Conservation (phyloP, 2,888 invertebrate genomes). For the Noctua fimbriata region DNA sequence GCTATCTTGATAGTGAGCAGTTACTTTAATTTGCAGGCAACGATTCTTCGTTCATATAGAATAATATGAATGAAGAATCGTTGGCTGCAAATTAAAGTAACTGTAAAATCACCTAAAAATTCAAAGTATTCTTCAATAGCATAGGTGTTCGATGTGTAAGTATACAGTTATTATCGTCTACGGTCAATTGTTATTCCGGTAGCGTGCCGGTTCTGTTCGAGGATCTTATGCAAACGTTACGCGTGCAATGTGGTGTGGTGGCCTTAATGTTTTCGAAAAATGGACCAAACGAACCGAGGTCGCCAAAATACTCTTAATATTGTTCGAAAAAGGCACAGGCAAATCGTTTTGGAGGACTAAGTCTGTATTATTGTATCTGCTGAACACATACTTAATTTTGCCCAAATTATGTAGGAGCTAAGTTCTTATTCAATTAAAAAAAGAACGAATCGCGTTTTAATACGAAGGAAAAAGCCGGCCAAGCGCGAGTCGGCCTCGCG, state of each 20-base stretch:
- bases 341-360: slow-evolving; percentile 40
- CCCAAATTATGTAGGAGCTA: neutral
- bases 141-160: neutral
- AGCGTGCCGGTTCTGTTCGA: slow-evolving; percentile 69
- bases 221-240: slow-evolving; percentile 83
- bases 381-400: neutral
- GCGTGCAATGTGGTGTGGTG: slow-evolving; percentile 57
- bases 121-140: slow-evolving; percentile 15
- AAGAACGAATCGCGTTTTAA: neutral
- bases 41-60: neutral
- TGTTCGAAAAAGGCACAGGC: slow-evolving; percentile 26
- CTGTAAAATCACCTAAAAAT: neutral
- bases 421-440: neutral
- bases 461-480: neutral
- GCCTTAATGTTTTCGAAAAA: slow-evolving; percentile 74
- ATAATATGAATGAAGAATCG: no score
- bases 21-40: neutral
- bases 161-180: slow-evolving; percentile 45
- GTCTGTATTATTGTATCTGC: neutral
- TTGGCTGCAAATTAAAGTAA: no score
- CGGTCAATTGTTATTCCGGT: slow-evolving; percentile 77
- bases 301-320: slow-evolving; percentile 49
- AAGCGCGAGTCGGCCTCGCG: neutral
- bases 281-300: slow-evolving; percentile 63
- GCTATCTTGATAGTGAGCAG: neutral